Evolutionary conservation across 2,797 vertebrate genomes (phyloP), one percentile per base, ranked within the genome.

Genomic region (Alosa sapidissima): DNA sequence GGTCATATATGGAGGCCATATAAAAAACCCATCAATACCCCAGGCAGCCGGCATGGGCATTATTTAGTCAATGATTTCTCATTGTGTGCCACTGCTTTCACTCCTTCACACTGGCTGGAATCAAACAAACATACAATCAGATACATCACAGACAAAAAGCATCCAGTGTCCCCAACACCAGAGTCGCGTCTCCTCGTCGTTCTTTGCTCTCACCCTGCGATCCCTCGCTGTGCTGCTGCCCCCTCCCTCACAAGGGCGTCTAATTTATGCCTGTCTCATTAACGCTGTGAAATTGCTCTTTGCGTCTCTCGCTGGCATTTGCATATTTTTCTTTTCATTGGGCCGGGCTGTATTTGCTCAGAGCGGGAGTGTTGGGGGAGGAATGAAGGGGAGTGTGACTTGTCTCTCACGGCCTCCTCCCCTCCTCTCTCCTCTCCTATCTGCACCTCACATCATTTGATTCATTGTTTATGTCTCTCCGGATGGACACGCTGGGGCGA

Each of bases 271-370:
- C n/a, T 13, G 49, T 81, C 49, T 81, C 54, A 19, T 87, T 81
- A 58, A 78, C 21, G 81, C 65, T 60, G 45, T 48, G 10, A 84
- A 84, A 51, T 52, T 87, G 84, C 24, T 78, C 58, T 87, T 87
- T 83, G 52, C 60, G n/a, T 65, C 82, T 81, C 51, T 82, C 81
- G 33, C 36, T 75, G 36, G n/a, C 78, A 78, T 47, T 47, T 84
- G 51, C 55, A 85, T 87, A 24, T 84, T 85, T 41, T 81, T 83
- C 33, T 75, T 87, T 78, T 87, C 78, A 85, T 62, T 21, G 6
- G 5, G 47, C 21, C 48, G 85, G 62, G 24, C 36, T 11, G 8
- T 88, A 60, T 88, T 86, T 89, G 86, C 75, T 86, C 48, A 85
- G 72, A 84, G 83, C 52, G 81, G 6, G 54, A 81, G 36, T 62